phyloP scores from a whole-genome alignment of 2,888 invertebrate species.

The Eupithecia vulgata region DNA sequence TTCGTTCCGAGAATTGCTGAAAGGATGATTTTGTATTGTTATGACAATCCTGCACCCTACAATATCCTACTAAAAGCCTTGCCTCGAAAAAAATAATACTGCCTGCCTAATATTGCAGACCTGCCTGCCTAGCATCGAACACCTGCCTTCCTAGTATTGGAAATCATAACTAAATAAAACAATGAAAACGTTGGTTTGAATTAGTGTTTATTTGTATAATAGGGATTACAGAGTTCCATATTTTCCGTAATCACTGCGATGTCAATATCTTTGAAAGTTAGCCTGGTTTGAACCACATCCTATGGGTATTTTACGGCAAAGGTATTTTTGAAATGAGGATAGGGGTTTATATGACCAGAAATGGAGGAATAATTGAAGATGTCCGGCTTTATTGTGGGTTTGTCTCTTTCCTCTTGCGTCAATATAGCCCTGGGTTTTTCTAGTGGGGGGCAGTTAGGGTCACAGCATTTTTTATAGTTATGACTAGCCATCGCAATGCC shows the following conservation, averaged over 20 bases:
- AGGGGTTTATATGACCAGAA: slow-evolving; percentile 52
- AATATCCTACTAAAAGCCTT: slow-evolving; percentile 23
- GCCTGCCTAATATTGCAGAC: neutral
- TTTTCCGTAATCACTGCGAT: slow-evolving; percentile 19
- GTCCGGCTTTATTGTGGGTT: slow-evolving; percentile 49
- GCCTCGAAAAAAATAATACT: neutral
- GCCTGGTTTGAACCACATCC: slow-evolving; percentile 10
- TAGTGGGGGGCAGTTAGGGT: slow-evolving; percentile 39
- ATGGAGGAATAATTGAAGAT: slow-evolving; percentile 49
- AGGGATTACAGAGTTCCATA: slow-evolving; percentile 34
- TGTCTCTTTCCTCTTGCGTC: slow-evolving; percentile 52
- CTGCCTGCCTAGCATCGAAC: neutral
- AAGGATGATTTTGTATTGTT: slow-evolving; percentile 65
- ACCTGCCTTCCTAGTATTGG: neutral
- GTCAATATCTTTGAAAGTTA: slow-evolving; percentile 2
- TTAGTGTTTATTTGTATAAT: slow-evolving; percentile 48
- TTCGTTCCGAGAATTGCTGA: slow-evolving; percentile 63
- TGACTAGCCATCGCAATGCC: slow-evolving; percentile 24
- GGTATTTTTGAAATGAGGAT: slow-evolving; percentile 42
- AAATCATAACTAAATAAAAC: slow-evolving; percentile 48
- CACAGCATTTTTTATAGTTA: slow-evolving; percentile 14
- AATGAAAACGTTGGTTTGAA: slow-evolving; percentile 16
- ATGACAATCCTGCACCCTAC: slow-evolving; percentile 48
- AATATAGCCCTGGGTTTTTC: slow-evolving; percentile 48
- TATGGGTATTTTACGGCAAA: slow-evolving; percentile 39